Percentiles rank a stretch among this genome's conserved stretches.
phyloP scores from a whole-genome alignment of 2,888 invertebrate species.

The Diaperis boleti region DNA sequence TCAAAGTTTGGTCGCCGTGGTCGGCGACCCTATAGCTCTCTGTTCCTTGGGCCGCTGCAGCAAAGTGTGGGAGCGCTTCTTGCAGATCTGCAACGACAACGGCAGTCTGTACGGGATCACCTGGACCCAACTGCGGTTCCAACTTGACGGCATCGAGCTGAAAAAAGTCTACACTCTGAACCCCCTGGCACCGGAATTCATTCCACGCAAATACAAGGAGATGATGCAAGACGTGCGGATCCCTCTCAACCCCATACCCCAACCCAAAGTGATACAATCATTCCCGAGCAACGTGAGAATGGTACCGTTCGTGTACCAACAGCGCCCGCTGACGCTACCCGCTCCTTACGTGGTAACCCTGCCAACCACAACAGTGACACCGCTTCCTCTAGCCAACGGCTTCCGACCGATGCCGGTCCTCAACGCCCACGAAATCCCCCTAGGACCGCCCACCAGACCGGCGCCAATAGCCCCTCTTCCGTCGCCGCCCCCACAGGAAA shows the following conservation, averaged over 20 bases:
- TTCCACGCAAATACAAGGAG: constrained; percentile 71
- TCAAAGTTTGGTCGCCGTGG: constrained; percentile 84
- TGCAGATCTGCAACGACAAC: constrained; percentile 79
- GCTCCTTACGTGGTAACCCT: constrained; percentile 42
- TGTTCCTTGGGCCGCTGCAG: constrained; percentile 85
- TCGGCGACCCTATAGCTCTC: constrained; percentile 86
- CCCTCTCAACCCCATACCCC: constrained; percentile 10
- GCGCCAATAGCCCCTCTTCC: constrained; percentile 1
- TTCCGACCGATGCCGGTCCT: constrained; percentile 25
- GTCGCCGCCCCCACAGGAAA: constrained; percentile 40
- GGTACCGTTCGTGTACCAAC: constrained; percentile 36
- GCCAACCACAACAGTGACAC: constrained; percentile 40
- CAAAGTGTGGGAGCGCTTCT: constrained; percentile 84
- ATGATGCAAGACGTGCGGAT: constrained; percentile 50
- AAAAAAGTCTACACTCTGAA: constrained; percentile 83
- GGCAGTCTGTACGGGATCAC: constrained; percentile 80
- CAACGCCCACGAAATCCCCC: constrained; percentile 16
- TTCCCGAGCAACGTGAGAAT: constrained; percentile 21
- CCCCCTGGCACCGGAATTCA: constrained; percentile 84
- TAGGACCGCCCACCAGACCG: constrained; percentile 5
- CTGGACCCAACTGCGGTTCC: constrained; percentile 75
- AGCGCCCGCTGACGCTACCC: constrained; percentile 17
- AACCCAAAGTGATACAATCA: constrained; percentile 10
- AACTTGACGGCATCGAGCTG: constrained; percentile 80
- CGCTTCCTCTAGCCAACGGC: constrained; percentile 47